Base-by-base conservation (phyloP, 2,113 vertebrate species). In the Zosterops lateralis region DNA sequence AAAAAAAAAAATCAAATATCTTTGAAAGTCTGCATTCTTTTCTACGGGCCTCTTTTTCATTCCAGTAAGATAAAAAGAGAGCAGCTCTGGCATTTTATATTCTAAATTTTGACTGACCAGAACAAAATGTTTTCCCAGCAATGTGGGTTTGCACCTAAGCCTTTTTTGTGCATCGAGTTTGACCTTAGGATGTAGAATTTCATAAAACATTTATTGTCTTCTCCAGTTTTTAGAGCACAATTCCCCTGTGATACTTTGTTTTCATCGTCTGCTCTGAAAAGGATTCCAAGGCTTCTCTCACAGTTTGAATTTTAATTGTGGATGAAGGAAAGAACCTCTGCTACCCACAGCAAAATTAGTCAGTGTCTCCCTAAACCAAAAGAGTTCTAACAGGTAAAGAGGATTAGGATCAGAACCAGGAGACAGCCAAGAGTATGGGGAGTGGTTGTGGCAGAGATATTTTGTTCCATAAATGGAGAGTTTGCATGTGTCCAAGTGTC, bases 181-280 rank as follows among this genome's bases (percentile, higher is more conserved):
- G 84, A 94, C 81, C 90, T 89, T 62, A 94, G 92, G 73, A 84
- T 77, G 73, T 45, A 62, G n/a, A 77, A 87, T 73, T 87, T 95
- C 81, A 87, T 87, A 50, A 96, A 92, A 91, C 74, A 89, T 92
- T 94, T 89, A 91, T 92, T 77, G 60, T 68, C 81, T 91, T 94
- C 78, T 92, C 82, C 81, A 45, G 84, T 89, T 95, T 89, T 87
- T 62, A 78, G 81, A 81, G 51, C 84, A 84, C 77, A 93, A 81
- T 91, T 94, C 90, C 81, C 92, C 51, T 45, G 31, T 81, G 90
- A 81, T 48, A 38, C 73, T 70, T 81, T 66, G 77, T 89, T 94
- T 91, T 94, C 81, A 42, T 45, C 12, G 5, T 77, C 77, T 91
- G 90, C 70, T 47, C 87, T 42, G 38, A 89, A 40, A 54, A 81